Evolutionary conservation across 2,797 vertebrate species (phyloP), one percentile per base, ranked within the genome.

Genomic region (Gephyroberyx darwinii): DNA sequence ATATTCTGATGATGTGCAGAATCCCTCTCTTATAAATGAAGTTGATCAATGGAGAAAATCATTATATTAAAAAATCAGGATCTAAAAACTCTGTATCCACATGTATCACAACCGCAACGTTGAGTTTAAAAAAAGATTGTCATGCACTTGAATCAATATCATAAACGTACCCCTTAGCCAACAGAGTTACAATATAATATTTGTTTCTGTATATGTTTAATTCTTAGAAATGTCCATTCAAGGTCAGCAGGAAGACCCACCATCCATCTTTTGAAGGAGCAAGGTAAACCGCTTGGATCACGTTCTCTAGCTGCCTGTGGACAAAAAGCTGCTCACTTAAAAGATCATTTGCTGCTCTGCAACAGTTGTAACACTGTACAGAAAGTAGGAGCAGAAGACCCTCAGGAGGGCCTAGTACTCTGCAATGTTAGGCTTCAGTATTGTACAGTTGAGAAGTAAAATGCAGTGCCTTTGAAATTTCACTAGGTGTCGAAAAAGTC

Each of bases 221-320:
- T 74, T 56, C 35, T 71, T 71, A 99, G 98, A 89, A 99, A 99
- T 88, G 96, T 99, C 41, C 98, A 99, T 82, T 99, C 98, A 16
- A 95, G 96, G 20, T 99, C 98, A 76, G 98, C 98, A 65, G 98
- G 98, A 89, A 93, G 97, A 91, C 98, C 98, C 75, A 96, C 96
- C 35, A 96, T 99, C 86, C 95, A 93, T 58, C 96, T 99, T 57
- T 88, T 99, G 72, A 96, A 92, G 77, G 96, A 99, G 19, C 94
- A 96, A 93, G 98, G 98, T 99, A 88, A 56, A 59, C 13, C 19
- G 2, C 12, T 2, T 16, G 33, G 33, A 65, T 76, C 45, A 30
- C 2, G 12, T 43, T 39, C 30, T 56, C 0, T n/a, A 1, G 52
- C 13, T 37, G 2, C 5, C 4, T 17, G 6, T 19, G 5, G n/a